Conservation (phyloP, 2,797 vertebrate species). For the Hozukius guyotensis region DNA sequence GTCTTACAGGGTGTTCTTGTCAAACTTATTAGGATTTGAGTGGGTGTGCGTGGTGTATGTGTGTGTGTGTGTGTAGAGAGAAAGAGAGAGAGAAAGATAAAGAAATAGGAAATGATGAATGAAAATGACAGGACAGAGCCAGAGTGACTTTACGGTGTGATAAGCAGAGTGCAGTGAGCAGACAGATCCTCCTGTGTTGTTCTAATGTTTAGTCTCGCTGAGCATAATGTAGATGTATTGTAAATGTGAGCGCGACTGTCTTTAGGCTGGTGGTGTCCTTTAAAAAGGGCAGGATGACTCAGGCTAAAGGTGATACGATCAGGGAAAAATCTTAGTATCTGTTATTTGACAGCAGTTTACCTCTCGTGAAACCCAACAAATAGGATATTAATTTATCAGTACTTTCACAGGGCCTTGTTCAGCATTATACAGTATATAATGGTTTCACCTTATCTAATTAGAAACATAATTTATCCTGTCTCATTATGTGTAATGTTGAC, state of each 20-base stretch:
- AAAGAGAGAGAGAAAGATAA: background rate
- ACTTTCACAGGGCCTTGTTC: background rate
- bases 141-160: background rate
- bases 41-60: background rate
- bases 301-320: constrained; percentile 26
- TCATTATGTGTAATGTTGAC: background rate
- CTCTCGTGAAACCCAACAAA: background rate
- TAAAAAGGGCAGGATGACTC: constrained; percentile 46
- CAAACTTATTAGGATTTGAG: constrained; percentile 38
- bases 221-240: constrained; percentile 46
- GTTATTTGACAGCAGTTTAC: background rate
- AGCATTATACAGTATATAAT: background rate
- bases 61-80: background rate
- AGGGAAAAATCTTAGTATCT: background rate
- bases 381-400: background rate
- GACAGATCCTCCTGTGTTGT: background rate
- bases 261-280: constrained; percentile 46
- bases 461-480: background rate
- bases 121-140: constrained; percentile 1
- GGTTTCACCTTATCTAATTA: background rate
- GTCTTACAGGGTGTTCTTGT: constrained; percentile 48
- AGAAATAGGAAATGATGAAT: constrained; percentile 9
- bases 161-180: background rate
- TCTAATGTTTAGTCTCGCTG: constrained; percentile 8
- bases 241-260: constrained; percentile 32